Percentiles rank a stretch among this genome's conserved stretches.
Evolutionary conservation across 2,888 invertebrate genomes (phyloP).

Genomic region (Epistrophe eligans): DNA sequence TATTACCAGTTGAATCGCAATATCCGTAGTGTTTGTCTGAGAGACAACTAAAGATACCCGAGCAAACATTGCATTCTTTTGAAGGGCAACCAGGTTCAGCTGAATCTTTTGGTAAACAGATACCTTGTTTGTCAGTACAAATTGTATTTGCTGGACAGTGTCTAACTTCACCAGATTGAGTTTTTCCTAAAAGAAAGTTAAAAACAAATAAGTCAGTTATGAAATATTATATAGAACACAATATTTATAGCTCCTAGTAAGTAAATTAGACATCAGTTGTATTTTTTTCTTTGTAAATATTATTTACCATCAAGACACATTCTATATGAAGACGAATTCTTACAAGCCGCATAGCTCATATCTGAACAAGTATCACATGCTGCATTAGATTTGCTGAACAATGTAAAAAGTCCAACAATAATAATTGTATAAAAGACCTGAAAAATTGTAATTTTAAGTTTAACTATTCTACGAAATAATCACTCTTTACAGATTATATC

Average conservation of each 20-base stretch:
- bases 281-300: too few relatives aligned
- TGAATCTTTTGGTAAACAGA: not conserved
- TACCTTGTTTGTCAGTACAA: slow-evolving; percentile 8
- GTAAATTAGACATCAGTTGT: too few relatives aligned
- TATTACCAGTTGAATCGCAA: not conserved
- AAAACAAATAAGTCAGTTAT: not conserved
- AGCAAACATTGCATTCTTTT: not conserved
- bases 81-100: not conserved
- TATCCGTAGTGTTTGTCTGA: not conserved
- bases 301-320: slow-evolving; percentile 19
- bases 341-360: not conserved
- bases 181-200: not conserved
- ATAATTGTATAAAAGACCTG: not conserved
- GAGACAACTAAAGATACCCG: not conserved
- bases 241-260: too few relatives aligned
- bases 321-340: not conserved
- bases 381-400: not conserved
- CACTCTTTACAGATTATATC: not conserved
- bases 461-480: too few relatives aligned
- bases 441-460: not conserved
- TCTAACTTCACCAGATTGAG: not conserved
- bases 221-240: too few relatives aligned
- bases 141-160: not conserved
- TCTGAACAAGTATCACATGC: slow-evolving; percentile 1
- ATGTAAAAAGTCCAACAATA: not conserved